Evolutionary conservation across 2,888 invertebrate genomes (phyloP).

Genomic region (Diplolepis rosae): DNA sequence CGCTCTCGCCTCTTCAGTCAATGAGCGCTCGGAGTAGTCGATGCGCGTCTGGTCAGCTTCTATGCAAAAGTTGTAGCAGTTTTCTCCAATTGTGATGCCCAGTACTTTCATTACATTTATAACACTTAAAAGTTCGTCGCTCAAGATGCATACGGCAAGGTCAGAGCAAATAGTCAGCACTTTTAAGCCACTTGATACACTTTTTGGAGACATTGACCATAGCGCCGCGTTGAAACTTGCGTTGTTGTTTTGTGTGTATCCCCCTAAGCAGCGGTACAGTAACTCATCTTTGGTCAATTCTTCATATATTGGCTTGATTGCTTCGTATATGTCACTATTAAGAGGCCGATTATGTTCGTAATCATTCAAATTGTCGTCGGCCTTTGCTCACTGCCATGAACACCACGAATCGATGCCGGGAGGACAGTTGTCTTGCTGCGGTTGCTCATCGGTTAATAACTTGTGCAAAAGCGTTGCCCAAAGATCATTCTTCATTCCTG

Average conservation of each 20-base stretch:
- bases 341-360: constrained; percentile 26
- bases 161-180: no score
- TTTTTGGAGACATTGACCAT: constrained; percentile 38
- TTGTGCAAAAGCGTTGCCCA: constrained; percentile 36
- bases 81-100: no score
- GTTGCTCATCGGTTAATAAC: constrained; percentile 30
- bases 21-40: no score
- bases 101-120: no score
- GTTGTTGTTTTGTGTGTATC: constrained; percentile 33
- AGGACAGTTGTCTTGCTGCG: constrained; percentile 34
- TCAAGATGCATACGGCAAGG: no score
- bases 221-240: constrained; percentile 33
- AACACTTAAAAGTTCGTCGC: no score
- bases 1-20: no score
- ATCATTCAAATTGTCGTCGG: background rate
- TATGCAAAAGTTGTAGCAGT: no score
- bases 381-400: constrained; percentile 32
- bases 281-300: constrained; percentile 32
- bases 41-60: no score
- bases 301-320: constrained; percentile 33
- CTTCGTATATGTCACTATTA: constrained; percentile 24
- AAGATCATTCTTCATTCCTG: constrained; percentile 31
- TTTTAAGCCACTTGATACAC: no score
- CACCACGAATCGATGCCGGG: constrained; percentile 34
- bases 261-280: constrained; percentile 33